Evolutionary conservation across 1,140 invertebrate species (phyloP).

Genomic region (Ooceraea biroi): DNA sequence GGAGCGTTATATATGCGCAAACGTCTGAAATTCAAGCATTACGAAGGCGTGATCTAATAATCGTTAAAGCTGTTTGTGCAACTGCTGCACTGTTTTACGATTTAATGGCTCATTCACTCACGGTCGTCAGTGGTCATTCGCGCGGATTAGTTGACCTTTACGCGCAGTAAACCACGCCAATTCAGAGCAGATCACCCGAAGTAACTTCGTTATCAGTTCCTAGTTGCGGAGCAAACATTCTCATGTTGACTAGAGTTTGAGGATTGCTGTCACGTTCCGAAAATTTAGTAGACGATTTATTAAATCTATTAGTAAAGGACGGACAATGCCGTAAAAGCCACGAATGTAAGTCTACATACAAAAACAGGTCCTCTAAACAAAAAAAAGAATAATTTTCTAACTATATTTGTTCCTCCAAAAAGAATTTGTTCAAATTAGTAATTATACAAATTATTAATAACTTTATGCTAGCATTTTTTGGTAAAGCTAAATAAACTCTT

Average conservation of each 20-base stretch:
- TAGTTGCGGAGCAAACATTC: constrained; percentile 24
- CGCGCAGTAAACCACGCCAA: constrained; percentile 31
- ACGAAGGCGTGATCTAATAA: constrained; percentile 37
- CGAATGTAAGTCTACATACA: too few relatives aligned
- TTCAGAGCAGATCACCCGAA: constrained; percentile 22
- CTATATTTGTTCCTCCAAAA: not conserved
- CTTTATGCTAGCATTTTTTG: too few relatives aligned
- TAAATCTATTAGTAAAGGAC: constrained; percentile 7
- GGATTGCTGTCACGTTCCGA: constrained; percentile 3
- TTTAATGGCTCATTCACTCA: constrained; percentile 46
- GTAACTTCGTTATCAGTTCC: constrained; percentile 33
- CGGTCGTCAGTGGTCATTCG: constrained; percentile 1
- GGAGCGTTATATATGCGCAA: too few relatives aligned
- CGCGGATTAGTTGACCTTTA: constrained; percentile 42
- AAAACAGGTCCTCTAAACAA: not conserved
- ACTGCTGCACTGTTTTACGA: constrained; percentile 33
- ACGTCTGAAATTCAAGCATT: not conserved
- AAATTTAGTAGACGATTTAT: not conserved
- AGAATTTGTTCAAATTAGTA: too few relatives aligned
- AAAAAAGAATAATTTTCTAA: not conserved
- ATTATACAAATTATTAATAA: too few relatives aligned
- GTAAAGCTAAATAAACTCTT: too few relatives aligned
- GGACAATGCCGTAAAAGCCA: not conserved
- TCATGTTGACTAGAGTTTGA: constrained; percentile 10
- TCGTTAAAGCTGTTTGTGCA: constrained; percentile 32